Base-by-base conservation (phyloP, 30 jellyfish, hydroid and myxozoan genomes). In the Sanderia malayensis region DNA sequence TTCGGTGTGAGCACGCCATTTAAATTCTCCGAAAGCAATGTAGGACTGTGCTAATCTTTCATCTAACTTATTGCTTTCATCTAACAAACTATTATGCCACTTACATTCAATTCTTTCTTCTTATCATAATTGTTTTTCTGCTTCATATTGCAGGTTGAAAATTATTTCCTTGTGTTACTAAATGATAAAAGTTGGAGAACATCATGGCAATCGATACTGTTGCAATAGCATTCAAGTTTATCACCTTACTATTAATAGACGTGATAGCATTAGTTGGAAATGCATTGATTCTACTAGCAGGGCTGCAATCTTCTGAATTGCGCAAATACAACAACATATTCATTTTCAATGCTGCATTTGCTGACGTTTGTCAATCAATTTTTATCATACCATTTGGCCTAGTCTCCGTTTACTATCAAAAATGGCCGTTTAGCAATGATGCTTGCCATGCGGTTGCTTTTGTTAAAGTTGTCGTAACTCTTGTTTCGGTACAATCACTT, bases 301-400 rank as follows among this genome's bases (percentile, higher is more conserved):
- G 96, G 20, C 19, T 87, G 58, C 74, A 76, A 26, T 31, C 73
- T 30, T 22, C 65, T 44, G 81, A 74, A 26, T 73, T 87, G 22
- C 68, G 92, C 41, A 80, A 80, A 31, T 76, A 32, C 70, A 81
- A 84, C 59, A 87, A 87, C 28, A 83, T 69, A 0, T 87, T 87
- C 71, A 80, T 87, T 4, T 87, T 79, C 92, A 87, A 80, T 63
- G 75, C 80, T 77, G 96, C 96, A 37, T 2, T 60, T 18, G 96
- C 96, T 0, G 96, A 87, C 57, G 67, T 87, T 0, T 34, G 63
- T 22, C 96, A 87, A 60, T 80, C 92, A 0, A 44, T 74, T 34
- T 18, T 87, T 10, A 74, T 87, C 64, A 87, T 87, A 79, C 92
- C 96, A 19, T 31, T 89, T 30, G 73, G 83, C n/a, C 80, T 81